These are phyloP conservation scores for Dendrolimus pini DNA, from an alignment of 2,888 invertebrate species.

Conservation along the genomic window DNA sequence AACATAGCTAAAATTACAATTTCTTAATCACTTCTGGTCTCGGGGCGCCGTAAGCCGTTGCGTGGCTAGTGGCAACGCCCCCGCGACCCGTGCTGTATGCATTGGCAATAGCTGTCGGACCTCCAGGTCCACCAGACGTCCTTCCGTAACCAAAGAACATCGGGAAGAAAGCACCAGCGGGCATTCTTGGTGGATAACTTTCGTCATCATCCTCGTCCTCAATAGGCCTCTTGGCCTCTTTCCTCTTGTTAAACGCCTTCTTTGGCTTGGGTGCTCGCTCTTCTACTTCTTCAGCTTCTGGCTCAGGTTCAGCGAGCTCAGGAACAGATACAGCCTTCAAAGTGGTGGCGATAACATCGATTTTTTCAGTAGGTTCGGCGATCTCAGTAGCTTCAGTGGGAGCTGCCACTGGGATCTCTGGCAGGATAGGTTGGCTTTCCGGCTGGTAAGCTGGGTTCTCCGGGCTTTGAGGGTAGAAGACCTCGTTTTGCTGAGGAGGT, in stretches of 20 bases:
- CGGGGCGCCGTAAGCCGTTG: constrained; percentile 82
- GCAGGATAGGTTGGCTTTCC: constrained; percentile 34
- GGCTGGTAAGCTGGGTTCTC: constrained; percentile 37
- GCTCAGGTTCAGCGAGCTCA: constrained; percentile 54
- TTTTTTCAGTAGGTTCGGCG: constrained; percentile 48
- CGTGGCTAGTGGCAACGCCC: constrained; percentile 83
- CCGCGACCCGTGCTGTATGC: constrained; percentile 83
- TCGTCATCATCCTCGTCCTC: constrained; percentile 74
- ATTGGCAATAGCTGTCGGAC: constrained; percentile 83
- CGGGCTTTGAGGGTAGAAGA: constrained; percentile 48
- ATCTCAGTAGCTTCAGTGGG: constrained; percentile 43
- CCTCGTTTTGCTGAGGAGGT: constrained; percentile 61
- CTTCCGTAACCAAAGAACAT: constrained; percentile 77
- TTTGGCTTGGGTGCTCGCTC: constrained; percentile 42
- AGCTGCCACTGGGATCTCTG: constrained; percentile 32
- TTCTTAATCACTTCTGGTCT: constrained; percentile 48
- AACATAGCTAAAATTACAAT: constrained; percentile 23
- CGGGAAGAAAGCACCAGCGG: constrained; percentile 79
- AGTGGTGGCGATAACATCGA: constrained; percentile 44
- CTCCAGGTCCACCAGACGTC: constrained; percentile 67
- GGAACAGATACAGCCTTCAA: constrained; percentile 20
- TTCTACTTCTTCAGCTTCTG: constrained; percentile 53
- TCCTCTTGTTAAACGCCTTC: constrained; percentile 54
- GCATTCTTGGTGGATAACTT: constrained; percentile 58
- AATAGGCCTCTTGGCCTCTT: constrained; percentile 49